phyloP scores from a whole-genome alignment of 2,113 vertebrate genomes.

The Daubentonia madagascariensis region DNA sequence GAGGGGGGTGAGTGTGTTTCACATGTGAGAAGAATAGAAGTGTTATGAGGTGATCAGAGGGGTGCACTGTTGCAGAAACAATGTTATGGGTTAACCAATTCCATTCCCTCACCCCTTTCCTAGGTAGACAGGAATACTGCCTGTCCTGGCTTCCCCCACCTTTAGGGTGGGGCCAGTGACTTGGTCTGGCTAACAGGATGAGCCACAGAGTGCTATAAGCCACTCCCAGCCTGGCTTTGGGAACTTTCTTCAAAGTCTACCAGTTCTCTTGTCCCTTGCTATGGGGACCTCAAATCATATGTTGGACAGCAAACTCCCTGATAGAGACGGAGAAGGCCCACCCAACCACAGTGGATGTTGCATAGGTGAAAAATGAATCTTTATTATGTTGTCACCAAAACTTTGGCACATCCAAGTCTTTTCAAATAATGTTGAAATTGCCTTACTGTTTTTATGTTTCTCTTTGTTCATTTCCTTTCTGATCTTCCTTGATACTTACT shows the following conservation, averaged over 20 bases:
- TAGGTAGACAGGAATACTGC: neutral
- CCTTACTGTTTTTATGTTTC: neutral
- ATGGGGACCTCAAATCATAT: no score
- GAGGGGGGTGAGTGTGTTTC: neutral
- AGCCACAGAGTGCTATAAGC: no score
- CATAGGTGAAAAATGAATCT: neutral
- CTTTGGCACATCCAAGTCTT: neutral
- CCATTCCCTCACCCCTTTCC: neutral
- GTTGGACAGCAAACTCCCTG: neutral
- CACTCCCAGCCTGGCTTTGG: neutral
- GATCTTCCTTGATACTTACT: neutral
- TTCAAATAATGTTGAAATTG: neutral
- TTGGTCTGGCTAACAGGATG: neutral
- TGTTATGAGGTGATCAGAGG: neutral
- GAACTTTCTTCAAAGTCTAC: neutral
- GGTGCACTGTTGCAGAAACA: neutral
- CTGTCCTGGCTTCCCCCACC: neutral
- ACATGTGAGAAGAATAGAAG: neutral
- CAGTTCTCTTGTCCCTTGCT: neutral
- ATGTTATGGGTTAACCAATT: neutral
- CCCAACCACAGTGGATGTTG: neutral
- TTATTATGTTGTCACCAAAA: neutral
- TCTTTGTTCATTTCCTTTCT: neutral
- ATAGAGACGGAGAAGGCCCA: neutral
- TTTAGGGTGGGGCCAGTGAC: neutral